Evolutionary conservation across 2,113 vertebrate genomes (phyloP).

Genomic region (Tyto alba): DNA sequence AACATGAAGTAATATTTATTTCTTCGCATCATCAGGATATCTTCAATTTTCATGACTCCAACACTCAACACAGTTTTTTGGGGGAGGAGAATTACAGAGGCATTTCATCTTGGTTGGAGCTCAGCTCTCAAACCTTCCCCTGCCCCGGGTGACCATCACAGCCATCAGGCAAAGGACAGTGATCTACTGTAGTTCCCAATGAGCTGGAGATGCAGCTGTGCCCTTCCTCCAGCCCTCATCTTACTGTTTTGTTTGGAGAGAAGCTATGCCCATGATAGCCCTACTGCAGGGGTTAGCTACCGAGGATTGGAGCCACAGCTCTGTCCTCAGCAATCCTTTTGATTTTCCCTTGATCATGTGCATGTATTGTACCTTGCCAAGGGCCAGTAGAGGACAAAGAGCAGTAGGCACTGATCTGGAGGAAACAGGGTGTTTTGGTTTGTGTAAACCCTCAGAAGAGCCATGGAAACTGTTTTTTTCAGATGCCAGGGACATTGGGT

Average conservation of each 20-base stretch:
- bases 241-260: not conserved
- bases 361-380: not conserved
- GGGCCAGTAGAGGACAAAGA: not conserved
- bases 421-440: not conserved
- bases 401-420: not conserved
- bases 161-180: not conserved
- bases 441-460: not conserved
- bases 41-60: not conserved
- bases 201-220: not conserved
- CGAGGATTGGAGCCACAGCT: not conserved
- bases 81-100: not conserved
- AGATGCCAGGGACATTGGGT: not conserved
- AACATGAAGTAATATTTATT: not conserved
- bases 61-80: not conserved
- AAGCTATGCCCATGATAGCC: not conserved
- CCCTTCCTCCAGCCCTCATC: not conserved
- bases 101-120: not conserved
- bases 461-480: not conserved
- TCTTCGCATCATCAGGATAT: not conserved
- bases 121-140: not conserved
- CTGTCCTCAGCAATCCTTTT: not conserved
- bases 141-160: not conserved
- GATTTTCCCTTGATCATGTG: not conserved
- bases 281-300: accelerated
- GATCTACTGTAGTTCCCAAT: not conserved